Evolutionary conservation across 92 coral and sea anemone genomes (phyloP).

Genomic region (Paragorgia papillata): DNA sequence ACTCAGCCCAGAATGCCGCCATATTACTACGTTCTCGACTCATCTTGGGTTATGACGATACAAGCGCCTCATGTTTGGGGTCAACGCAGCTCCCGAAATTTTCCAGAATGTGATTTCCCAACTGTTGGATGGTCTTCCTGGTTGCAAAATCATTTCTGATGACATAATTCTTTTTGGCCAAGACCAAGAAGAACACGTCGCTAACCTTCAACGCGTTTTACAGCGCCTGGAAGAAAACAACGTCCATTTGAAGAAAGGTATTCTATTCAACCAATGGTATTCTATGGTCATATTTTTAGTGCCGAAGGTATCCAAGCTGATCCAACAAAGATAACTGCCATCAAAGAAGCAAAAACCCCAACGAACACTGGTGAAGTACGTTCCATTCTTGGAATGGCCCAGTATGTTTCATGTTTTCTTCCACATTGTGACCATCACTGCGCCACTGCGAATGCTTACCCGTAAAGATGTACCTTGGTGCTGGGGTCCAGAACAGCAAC

Average conservation of each 20-base stretch:
- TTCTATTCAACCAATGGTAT: not conserved
- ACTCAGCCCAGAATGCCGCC: conserved; percentile 22
- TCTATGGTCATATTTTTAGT: conserved; percentile 30
- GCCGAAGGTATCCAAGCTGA: conserved; percentile 48
- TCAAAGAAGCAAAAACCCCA: conserved; percentile 33
- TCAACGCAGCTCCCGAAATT: conserved; percentile 46
- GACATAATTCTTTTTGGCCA: conserved; percentile 30
- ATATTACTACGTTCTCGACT: conserved; percentile 51
- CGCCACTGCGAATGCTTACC: conserved; percentile 46
- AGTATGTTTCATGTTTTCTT: conserved; percentile 40
- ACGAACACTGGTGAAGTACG: conserved; percentile 37
- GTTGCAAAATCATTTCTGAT: conserved; percentile 43
- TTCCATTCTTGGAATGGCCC: conserved; percentile 52
- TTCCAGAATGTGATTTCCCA: conserved; percentile 47
- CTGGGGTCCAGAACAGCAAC: conserved; percentile 41
- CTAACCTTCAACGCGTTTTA: not conserved
- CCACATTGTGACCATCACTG: conserved; percentile 47
- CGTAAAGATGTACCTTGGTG: conserved; percentile 38
- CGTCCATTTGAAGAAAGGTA: not conserved
- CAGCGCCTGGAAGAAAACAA: conserved; percentile 2
- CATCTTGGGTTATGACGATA: conserved; percentile 45
- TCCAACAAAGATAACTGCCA: conserved; percentile 41
- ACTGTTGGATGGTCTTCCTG: conserved; percentile 29
- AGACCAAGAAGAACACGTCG: conserved; percentile 16
- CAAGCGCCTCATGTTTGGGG: conserved; percentile 51